phyloP scores from a whole-genome alignment of 1,140 invertebrate genomes.

The Sycophaga agraensis region DNA sequence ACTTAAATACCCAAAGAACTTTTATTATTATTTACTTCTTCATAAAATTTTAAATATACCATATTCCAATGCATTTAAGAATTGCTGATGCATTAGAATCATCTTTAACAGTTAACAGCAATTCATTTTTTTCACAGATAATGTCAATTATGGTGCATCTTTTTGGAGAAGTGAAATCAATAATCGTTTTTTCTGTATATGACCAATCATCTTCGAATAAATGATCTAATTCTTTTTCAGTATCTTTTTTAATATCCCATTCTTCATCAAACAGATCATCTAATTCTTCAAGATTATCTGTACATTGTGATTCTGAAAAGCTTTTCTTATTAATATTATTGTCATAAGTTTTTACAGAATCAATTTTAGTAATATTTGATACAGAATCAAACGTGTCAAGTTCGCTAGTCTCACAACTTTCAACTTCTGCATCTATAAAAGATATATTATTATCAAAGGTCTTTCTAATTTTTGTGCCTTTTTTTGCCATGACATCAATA shows the following conservation, averaged over 20 bases:
- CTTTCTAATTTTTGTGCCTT: constrained; percentile 16
- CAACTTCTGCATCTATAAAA: neutral
- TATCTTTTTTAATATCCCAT: constrained; percentile 15
- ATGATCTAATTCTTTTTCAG: constrained; percentile 36
- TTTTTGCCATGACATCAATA: neutral
- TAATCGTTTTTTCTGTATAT: constrained; percentile 25
- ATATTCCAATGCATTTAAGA: constrained; percentile 54
- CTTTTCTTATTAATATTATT: constrained; percentile 9
- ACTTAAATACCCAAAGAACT: neutral
- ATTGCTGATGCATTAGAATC: constrained; percentile 36
- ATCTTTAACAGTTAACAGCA: constrained; percentile 50
- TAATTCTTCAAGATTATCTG: constrained; percentile 17
- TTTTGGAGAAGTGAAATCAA: constrained; percentile 54
- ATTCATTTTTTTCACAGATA: constrained; percentile 29
- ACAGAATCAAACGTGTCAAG: neutral
- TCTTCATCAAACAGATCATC: constrained; percentile 32
- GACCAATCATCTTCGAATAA: constrained; percentile 46
- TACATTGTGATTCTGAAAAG: constrained; percentile 10
- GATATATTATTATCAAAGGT: constrained; percentile 3
- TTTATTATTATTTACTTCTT: neutral
- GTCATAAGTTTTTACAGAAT: neutral
- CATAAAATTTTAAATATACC: constrained; percentile 42
- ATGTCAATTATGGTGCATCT: constrained; percentile 54
- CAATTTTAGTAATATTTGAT: neutral
- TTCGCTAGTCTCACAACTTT: neutral